Base-by-base conservation (phyloP, 2,888 invertebrate genomes). In the Lycia hirtaria region DNA sequence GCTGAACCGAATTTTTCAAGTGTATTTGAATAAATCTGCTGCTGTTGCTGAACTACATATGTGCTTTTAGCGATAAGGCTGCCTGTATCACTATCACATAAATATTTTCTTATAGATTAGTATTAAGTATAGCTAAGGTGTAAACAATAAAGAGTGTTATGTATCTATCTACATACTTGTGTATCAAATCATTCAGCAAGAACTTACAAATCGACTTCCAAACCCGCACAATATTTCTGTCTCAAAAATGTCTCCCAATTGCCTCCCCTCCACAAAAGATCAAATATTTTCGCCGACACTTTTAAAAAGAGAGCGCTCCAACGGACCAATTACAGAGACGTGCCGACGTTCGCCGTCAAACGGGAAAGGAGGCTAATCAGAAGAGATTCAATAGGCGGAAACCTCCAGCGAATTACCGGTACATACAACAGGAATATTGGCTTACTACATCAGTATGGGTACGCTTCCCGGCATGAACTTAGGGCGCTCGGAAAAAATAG, bases 351-450 rank as follows among this genome's bases (percentile, higher is more conserved):
- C 81, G 69, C 76, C 75, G 75, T 82, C 85, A 87, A 89, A 87
- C 88, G 88, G 87, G 87, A 88, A 88, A 89, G 88, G 80, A 83
- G 83, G 83, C 85, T 91, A 90, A 92, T 90, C 90, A 90, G 88
- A 89, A 88, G 85, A 83, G 83, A 85, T 85, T 88, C 91, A 90
- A 91, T 88, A 89, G 89, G 90, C 88, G 91, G 90, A 90, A 89
- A 87, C 85, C 81, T 73, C 78, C 68, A 69, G 63, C 76, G 78
- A 79, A 83, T 60, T 64, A 66, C 59, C 52, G 22, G 38, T 30
- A 52, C 52, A 58, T 52, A 58, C 43, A 52, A 49, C 47, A 51
- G 38, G 40, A 40, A 20, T 22, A 5, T 20, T 4, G 14, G 0
- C 0, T 14, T 5, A n/a, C 9, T 41, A 0, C 9, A 22, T 6